These are phyloP conservation scores for Mesitornis unicolor DNA, from an alignment of 2,113 vertebrate genomes.

Conservation along the genomic window DNA sequence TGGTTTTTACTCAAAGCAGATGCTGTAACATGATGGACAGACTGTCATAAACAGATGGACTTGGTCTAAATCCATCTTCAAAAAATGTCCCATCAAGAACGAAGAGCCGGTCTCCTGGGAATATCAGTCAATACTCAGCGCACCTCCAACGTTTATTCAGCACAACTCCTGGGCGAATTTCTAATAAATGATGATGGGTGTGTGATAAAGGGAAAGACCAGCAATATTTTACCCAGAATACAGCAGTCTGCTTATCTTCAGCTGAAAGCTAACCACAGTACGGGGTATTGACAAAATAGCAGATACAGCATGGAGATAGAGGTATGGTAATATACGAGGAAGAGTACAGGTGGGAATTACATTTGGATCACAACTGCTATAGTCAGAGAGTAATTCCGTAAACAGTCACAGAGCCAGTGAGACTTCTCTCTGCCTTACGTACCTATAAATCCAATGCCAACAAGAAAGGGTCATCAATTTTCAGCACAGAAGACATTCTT, in stretches of 20 bases:
- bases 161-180: background rate
- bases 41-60: conserved; percentile 28
- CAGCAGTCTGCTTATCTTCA: background rate
- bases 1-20: background rate
- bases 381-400: background rate
- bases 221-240: background rate
- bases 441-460: background rate
- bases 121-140: background rate
- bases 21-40: background rate
- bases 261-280: background rate
- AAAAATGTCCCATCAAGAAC: background rate
- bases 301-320: background rate
- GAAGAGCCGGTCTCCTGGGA: background rate
- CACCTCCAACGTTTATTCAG: background rate
- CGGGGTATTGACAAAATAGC: background rate
- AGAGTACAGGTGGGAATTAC: background rate
- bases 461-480: background rate
- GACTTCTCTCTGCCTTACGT: background rate
- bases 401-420: background rate
- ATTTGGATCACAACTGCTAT: background rate
- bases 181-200: fast-evolving
- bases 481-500: background rate
- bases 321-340: fast-evolving
- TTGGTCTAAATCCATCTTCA: background rate
- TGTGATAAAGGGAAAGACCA: background rate